Evolutionary conservation across 2,113 vertebrate species (phyloP).

Genomic region (Apteryx owenii): DNA sequence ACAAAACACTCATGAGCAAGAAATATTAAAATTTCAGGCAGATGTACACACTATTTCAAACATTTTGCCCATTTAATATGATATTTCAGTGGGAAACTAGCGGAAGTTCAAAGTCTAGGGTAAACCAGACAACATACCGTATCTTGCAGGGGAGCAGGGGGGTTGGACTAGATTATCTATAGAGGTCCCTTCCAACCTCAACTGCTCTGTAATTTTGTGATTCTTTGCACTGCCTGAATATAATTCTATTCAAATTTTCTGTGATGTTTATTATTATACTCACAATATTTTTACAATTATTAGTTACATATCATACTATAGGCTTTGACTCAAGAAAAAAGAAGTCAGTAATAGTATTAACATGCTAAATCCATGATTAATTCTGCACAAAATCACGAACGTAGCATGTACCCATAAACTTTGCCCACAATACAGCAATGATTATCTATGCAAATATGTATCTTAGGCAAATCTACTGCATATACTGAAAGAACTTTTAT

Average conservation of each 20-base stretch:
- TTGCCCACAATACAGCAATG: background rate
- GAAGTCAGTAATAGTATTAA: background rate
- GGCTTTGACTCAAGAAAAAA: background rate
- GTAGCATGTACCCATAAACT: background rate
- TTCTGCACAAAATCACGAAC: background rate
- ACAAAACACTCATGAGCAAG: background rate
- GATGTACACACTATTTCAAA: background rate
- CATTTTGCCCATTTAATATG: background rate
- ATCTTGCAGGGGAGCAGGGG: background rate
- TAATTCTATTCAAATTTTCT: background rate
- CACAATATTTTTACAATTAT: background rate
- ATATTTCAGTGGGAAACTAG: background rate
- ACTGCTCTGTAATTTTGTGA: too few species aligned
- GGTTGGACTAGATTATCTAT: background rate
- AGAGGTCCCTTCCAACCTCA: background rate
- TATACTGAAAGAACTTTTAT: background rate
- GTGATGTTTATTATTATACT: background rate
- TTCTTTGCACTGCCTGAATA: background rate
- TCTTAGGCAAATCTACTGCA: background rate
- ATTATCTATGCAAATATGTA: background rate
- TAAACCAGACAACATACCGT: accelerated
- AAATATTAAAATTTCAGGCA: background rate
- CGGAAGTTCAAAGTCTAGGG: background rate
- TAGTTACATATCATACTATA: background rate
- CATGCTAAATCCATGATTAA: background rate